Evolutionary conservation across 2,797 vertebrate genomes (phyloP), one percentile per base, ranked within the genome.

Genomic region (Enteromius paludinosus): DNA sequence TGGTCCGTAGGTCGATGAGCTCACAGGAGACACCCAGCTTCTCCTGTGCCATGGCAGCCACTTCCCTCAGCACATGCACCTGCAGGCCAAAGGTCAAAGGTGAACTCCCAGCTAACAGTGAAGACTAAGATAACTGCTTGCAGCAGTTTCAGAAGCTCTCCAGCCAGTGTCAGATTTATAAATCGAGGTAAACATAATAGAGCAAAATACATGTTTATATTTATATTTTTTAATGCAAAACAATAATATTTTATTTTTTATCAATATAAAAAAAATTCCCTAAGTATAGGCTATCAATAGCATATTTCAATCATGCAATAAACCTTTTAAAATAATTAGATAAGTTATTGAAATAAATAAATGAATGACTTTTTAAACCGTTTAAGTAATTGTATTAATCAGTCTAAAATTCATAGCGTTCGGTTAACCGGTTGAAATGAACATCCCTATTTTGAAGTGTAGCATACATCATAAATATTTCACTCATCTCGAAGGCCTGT

Each of bases 1-100:
- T 98, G 17, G 98, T 99, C 89, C 95, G 96, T 38, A 99, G 91
- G 88, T 99, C 98, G 28, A 99, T 98, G 85, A 99, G 87, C 92
- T 99, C 98, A 87, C 98, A 99, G 54, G 98, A 99, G n/a, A 99
- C 95, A 20, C 98, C 98, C 78, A 99, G 96, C 84, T 99, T 99
- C 89, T 99, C 98, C 85, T 97, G 96, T 85, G 97, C 98, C 97
- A 99, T 97, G 62, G 88, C 76, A 73, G 97, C 98, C 74, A 99
- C 98, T 66, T 99, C 98, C 88, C 93, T 96, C 89, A 99, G 94
- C 79, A 99, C 97, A 45, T 99, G 98, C 85, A 99, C 92, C 98
- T 99, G 87, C 82, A 74, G 28, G 14, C 7, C 78, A 78, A 65
- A 10, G 12, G 12, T 59, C 35, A 84, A 30, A 30, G 3, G 15